A percentile compares a stretch with the other conserved stretches of the same genome.
These are phyloP conservation scores for Zaprionus inermis DNA, from an alignment of 1,140 invertebrate genomes.

Conservation along the genomic window DNA sequence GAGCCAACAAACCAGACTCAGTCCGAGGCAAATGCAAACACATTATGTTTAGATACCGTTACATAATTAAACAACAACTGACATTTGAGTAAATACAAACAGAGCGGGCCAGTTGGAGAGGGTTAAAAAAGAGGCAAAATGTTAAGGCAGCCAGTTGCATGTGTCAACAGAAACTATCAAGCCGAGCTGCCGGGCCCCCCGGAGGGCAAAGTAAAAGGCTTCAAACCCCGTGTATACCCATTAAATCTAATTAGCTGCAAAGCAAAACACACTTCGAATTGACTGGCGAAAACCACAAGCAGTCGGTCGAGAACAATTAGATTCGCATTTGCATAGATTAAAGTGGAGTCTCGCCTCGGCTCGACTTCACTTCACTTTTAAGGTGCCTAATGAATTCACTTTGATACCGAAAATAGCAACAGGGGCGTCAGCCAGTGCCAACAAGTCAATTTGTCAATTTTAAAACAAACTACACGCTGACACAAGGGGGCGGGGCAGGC, in stretches of 20 bases:
- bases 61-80: constrained; percentile 64
- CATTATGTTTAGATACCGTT: constrained; percentile 59
- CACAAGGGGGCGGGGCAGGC: background rate
- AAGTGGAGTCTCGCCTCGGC: background rate
- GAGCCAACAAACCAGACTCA: constrained; percentile 32
- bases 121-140: background rate
- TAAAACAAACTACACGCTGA: constrained; percentile 57
- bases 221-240: no score
- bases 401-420: constrained; percentile 43
- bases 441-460: constrained; percentile 69
- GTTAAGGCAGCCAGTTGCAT: background rate
- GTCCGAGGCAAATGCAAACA: constrained; percentile 41
- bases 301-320: constrained; percentile 27
- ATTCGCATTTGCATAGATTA: constrained; percentile 19
- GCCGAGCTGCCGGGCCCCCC: no score
- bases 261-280: background rate
- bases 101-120: background rate
- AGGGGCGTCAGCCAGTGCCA: constrained; percentile 42
- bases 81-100: constrained; percentile 55
- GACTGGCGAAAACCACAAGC: background rate
- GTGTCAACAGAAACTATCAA: constrained; percentile 9
- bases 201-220: no score
- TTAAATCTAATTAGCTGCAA: background rate
- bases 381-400: constrained; percentile 61
- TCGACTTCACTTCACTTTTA: constrained; percentile 25